Evolutionary conservation across 2,797 vertebrate genomes (phyloP), one percentile per base, ranked within the genome.

Genomic region (Macropodus opercularis): DNA sequence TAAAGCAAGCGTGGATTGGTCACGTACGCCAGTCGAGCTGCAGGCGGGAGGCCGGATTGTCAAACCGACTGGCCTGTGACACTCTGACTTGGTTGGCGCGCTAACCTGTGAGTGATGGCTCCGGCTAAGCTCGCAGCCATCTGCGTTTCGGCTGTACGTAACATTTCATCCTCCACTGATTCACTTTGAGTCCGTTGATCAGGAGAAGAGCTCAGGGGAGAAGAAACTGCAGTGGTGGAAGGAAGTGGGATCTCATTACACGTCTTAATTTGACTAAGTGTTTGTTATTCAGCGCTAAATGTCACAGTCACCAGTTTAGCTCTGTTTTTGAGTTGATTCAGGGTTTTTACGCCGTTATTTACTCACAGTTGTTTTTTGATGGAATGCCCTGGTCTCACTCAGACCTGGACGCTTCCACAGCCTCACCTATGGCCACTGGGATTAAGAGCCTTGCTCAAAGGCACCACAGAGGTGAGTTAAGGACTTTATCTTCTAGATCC

Each of bases 161-260:
- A 88, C 87, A 87, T 89, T 89, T 87, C 84, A 86, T 90, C 86
- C 89, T 84, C 68, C 58, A 46, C 68, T 86, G 85, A 88, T 82
- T 90, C 83, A 87, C 49, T 65, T 48, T 21, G 50, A 68, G 67
- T 57, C 31, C 54, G 63, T 7, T 34, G 71, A 82, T 56, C 63
- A 71, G 50, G 31, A 46, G 18, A 49, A 55, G 27, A 43, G 38
- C 53, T 41, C 43, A 18, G 42, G 39, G 44, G 49, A 27, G 36
- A 47, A 47, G 47, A 62, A 55, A 47, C 23, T 42, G 31, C 42
- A 14, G 24, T 15, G 55, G 43, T 21, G 50, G 27, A 63, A 72
- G 35, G 51, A 57, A 24, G 29, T 8, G 32, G 34, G 41, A 62
- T 58, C 17, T 69, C 26, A n/a, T 10, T 41, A 52, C 46, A 36